Conservation (phyloP, 2,888 invertebrate genomes). For the Thecophora atra region DNA sequence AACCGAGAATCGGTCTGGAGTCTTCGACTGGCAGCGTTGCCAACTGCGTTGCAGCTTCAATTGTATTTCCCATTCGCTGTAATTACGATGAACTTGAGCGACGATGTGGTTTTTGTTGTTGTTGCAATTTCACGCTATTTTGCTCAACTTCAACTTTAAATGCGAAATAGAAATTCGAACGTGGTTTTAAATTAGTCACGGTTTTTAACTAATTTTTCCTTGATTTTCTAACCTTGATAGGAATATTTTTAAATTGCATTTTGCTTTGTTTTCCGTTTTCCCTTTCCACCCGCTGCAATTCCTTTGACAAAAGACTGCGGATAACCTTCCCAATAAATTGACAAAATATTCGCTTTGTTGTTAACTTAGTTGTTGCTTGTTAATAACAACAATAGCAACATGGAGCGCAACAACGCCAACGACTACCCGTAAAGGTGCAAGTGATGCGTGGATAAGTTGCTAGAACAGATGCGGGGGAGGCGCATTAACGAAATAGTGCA, state of each 20-base stretch:
- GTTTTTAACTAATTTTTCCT: too few species aligned
- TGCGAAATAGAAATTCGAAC: neutral
- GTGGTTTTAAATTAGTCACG: constrained; percentile 6
- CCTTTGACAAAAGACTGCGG: too few species aligned
- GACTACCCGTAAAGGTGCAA: neutral
- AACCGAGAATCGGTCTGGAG: neutral
- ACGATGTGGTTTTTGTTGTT: neutral
- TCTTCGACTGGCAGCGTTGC: neutral
- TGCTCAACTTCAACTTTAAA: neutral
- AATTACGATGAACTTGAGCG: neutral
- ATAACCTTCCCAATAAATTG: constrained; percentile 2
- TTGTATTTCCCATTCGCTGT: neutral
- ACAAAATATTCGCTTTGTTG: neutral
- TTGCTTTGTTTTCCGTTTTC: neutral
- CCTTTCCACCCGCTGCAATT: neutral
- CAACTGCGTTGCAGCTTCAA: neutral
- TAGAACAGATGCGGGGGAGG: constrained; percentile 2
- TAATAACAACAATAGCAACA: neutral
- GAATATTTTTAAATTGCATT: too few species aligned
- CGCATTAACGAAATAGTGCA: constrained; percentile 7
- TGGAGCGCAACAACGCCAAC: neutral
- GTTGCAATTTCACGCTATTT: neutral
- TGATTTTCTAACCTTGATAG: too few species aligned
- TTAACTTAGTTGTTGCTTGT: neutral
- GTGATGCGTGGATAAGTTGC: neutral